Base-by-base conservation (phyloP, 2,113 vertebrate genomes). In the Oreocharis arfaki region DNA sequence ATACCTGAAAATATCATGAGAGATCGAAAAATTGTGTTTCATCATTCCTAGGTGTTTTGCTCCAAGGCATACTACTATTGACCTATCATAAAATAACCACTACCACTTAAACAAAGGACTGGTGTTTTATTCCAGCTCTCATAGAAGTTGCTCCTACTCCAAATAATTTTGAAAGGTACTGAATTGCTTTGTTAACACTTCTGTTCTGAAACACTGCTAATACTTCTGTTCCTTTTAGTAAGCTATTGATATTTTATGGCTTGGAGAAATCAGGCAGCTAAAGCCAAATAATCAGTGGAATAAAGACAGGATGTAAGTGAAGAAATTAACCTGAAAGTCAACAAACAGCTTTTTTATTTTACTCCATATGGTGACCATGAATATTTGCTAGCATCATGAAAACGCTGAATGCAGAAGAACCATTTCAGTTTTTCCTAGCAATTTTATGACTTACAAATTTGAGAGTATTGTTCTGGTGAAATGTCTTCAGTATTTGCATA, bases 391-490 rank as follows among this genome's bases (percentile, higher is more conserved):
- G 20, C 52, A 67, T 30, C 16, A n/a, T 20, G 20, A 85, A 63
- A 92, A 20, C 0, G 0, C 15, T 73, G n/a, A 81, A 67, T 64
- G 23, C 12, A 23, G 47, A 65, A 16, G 13, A 84, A 11, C 7
- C 14, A 37, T 83, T 56, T 61, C 73, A 35, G 18, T 57, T 86
- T 76, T 39, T 49, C 21, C 23, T 47, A 68, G 49, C 7, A 33
- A 30, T 44, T 84, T 37, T 55, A n/a, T 73, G 2, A 44, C 18
- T 63, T 71, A 23, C 0, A 44, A 19, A 63, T 85, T 73, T 61
- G 37, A 67, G 28, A 21, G 7, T 55, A 64, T 18, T 6, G 5
- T 47, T 47, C 30, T 56, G 55, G 32, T 35, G 30, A 65, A 53
- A 56, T 23, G 11, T 65, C 22, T 53, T 79, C 32, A 35, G 10